A percentile compares a stretch with the other conserved stretches of the same genome.
Evolutionary conservation across 2,797 vertebrate genomes (phyloP).

Genomic region (Propithecus perrieri): DNA sequence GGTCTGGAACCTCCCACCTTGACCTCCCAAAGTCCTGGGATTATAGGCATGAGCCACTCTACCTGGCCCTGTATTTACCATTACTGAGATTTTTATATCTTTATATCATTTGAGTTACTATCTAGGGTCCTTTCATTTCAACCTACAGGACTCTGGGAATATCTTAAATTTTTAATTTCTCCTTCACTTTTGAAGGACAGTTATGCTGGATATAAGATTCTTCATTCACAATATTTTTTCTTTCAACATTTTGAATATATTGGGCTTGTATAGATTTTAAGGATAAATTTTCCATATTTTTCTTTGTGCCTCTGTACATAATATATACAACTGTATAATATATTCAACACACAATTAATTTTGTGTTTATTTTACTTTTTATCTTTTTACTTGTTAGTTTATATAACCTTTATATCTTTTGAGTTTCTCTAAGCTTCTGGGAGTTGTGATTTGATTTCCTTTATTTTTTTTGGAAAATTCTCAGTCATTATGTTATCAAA

Average conservation of each 20-base stretch:
- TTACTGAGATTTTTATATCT: background rate
- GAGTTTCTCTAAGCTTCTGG: background rate
- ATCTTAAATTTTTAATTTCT: background rate
- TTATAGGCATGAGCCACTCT: background rate
- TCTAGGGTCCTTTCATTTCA: background rate
- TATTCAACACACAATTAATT: background rate
- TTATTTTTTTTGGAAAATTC: background rate
- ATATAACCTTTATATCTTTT: background rate
- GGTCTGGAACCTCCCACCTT: background rate
- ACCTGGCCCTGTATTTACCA: background rate
- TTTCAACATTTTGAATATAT: background rate
- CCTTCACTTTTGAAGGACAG: background rate
- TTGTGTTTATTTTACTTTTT: background rate
- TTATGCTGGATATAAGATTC: background rate
- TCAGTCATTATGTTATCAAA: background rate
- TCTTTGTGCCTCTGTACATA: background rate
- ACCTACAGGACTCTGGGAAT: background rate
- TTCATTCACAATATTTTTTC: background rate
- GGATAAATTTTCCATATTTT: background rate
- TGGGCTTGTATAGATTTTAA: background rate
- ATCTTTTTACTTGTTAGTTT: background rate
- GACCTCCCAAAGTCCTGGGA: background rate
- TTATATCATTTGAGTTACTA: background rate
- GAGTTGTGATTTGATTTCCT: background rate
- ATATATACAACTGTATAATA: background rate